Conservation (phyloP, 2,888 invertebrate genomes). For the Dugesia japonica region DNA sequence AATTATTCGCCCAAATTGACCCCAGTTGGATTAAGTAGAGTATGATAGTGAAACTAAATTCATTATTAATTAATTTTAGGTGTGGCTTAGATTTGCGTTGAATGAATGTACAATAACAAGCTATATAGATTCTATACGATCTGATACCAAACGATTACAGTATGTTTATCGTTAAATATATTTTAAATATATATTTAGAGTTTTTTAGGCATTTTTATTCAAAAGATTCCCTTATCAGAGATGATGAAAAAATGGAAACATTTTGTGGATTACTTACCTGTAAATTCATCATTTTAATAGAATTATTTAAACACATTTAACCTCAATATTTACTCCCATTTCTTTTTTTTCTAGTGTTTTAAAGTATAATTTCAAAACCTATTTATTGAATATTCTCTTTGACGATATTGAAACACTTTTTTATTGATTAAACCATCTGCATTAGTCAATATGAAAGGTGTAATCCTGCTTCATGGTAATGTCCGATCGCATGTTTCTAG, state of each 20-base stretch:
- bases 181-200: neutral
- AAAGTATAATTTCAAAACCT: too few relatives aligned
- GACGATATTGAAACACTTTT: too few relatives aligned
- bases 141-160: neutral
- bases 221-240: neutral
- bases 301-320: too few relatives aligned
- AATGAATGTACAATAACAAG: neutral
- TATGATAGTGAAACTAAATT: too few relatives aligned
- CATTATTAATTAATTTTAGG: too few relatives aligned
- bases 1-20: neutral
- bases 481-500: too few relatives aligned
- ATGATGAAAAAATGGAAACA: conserved; percentile 10
- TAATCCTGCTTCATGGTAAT: too few relatives aligned
- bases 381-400: too few relatives aligned
- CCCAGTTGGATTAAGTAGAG: neutral
- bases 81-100: neutral
- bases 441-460: too few relatives aligned
- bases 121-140: neutral
- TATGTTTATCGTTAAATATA: neutral
- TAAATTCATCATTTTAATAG: neutral
- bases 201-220: neutral
- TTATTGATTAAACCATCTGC: too few relatives aligned
- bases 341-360: too few relatives aligned
- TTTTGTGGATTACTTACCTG: neutral
- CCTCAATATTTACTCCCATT: too few relatives aligned